These are phyloP conservation scores for Semnopithecus entellus DNA, from an alignment of 2,113 vertebrate genomes.

Conservation along the genomic window DNA sequence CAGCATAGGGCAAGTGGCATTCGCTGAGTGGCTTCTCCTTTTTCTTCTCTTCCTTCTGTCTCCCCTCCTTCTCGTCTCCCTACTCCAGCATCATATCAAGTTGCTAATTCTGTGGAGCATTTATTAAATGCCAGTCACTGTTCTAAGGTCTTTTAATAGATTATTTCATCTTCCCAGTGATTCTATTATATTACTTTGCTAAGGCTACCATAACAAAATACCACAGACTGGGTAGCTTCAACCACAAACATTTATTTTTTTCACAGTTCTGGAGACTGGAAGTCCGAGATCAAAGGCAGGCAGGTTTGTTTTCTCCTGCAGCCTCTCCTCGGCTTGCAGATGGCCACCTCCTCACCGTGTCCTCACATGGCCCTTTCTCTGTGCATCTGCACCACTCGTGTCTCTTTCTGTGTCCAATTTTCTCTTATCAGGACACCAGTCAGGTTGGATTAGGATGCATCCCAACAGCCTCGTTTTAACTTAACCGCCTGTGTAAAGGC, in stretches of 20 bases:
- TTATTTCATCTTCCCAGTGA: not conserved
- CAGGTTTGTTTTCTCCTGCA: not conserved
- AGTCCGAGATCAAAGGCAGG: not conserved
- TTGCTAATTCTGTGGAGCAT: not conserved
- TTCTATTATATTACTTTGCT: not conserved
- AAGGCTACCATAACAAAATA: not conserved
- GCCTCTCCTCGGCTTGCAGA: not conserved
- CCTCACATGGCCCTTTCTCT: not conserved
- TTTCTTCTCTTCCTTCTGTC: not conserved
- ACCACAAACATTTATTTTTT: not conserved
- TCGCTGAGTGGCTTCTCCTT: not conserved
- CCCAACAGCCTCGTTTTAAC: not conserved
- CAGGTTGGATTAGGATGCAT: not conserved
- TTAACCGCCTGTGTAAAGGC: no score
- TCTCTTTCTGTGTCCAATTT: not conserved
- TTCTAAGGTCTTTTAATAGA: not conserved
- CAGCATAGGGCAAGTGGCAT: not conserved
- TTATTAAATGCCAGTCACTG: not conserved
- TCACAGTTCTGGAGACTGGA: not conserved
- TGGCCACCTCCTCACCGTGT: no score
- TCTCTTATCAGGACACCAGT: not conserved
- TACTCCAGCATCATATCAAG: not conserved
- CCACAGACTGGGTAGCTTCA: not conserved
- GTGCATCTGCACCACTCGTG: not conserved
- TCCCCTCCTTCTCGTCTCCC: not conserved